Evolutionary conservation across 2,797 vertebrate species (phyloP).

Genomic region (Podargus strigoides): DNA sequence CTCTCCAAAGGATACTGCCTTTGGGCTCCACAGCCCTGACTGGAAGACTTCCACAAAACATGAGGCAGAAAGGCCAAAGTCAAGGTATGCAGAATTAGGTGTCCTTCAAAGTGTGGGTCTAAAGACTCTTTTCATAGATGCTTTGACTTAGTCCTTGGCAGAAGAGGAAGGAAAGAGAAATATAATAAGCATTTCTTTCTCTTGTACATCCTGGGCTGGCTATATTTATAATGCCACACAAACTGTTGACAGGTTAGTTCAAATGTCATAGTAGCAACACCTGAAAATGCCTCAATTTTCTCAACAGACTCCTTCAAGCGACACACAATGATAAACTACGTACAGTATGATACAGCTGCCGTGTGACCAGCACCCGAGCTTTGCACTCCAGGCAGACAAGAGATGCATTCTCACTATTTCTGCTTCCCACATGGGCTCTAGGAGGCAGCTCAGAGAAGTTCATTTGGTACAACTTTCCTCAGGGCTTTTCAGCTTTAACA

Average conservation of each 20-base stretch:
- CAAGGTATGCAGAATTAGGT: not conserved
- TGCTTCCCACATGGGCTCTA: not conserved
- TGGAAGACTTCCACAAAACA: not conserved
- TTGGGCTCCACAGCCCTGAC: not conserved
- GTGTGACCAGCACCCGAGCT: not conserved
- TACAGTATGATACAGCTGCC: not conserved
- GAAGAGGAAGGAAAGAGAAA: not conserved
- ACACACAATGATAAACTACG: not conserved
- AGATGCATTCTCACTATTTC: not conserved
- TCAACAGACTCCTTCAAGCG: not conserved
- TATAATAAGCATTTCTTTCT: not conserved
- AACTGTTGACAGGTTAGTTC: not conserved
- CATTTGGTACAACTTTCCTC: not conserved
- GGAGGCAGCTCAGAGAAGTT: not conserved
- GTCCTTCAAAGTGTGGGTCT: not conserved
- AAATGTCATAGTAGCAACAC: not conserved
- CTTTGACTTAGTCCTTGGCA: not conserved
- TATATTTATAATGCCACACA: not conserved
- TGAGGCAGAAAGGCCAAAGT: not conserved
- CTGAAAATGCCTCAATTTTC: constrained; percentile 19
- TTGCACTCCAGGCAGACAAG: not conserved
- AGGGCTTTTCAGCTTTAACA: not conserved
- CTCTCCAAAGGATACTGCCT: not conserved
- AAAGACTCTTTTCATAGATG: not conserved
- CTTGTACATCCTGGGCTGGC: not conserved